Conservation (phyloP, 1,140 invertebrate species). For the Psilanteris sp. region DNA sequence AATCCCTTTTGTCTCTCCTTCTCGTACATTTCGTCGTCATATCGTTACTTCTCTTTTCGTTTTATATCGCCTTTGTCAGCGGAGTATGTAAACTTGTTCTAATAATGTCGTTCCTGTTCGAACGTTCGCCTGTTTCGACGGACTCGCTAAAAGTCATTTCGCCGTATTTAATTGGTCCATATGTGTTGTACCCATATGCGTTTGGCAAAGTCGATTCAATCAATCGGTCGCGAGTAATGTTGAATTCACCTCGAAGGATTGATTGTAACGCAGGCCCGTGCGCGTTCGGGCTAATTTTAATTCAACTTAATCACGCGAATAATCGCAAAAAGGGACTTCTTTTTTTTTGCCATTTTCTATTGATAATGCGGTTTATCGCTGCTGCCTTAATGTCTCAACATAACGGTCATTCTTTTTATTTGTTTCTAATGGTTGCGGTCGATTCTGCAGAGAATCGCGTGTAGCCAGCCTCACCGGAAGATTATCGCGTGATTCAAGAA, state of each 20-base stretch:
- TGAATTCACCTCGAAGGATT: no score
- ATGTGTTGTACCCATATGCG: no score
- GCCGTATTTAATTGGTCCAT: no score
- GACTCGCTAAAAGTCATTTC: no score
- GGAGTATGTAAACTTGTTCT: no score
- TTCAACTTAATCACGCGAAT: conserved; percentile 40
- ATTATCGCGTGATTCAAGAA: conserved; percentile 62
- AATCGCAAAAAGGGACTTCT: conserved; percentile 26
- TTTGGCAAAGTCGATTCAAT: no score
- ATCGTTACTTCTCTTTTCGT: neutral
- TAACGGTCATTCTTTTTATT: conserved; percentile 62
- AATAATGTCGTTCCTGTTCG: no score
- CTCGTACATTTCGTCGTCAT: conserved; percentile 50
- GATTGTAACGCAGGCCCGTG: no score
- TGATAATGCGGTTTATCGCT: conserved; percentile 43
- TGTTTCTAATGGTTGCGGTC: conserved; percentile 57
- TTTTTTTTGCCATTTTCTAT: conserved; percentile 30
- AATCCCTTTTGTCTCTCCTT: conserved; percentile 22
- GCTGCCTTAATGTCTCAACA: conserved; percentile 41
- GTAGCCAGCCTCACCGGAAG: conserved; percentile 55
- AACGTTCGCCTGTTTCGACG: no score
- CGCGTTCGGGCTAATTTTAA: no score
- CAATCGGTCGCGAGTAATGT: no score
- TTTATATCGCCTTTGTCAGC: no score
- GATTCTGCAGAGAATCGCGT: conserved; percentile 60